These are phyloP conservation scores for Heterohyrax brucei DNA, from an alignment of 2,797 vertebrate species.

Conservation along the genomic window DNA sequence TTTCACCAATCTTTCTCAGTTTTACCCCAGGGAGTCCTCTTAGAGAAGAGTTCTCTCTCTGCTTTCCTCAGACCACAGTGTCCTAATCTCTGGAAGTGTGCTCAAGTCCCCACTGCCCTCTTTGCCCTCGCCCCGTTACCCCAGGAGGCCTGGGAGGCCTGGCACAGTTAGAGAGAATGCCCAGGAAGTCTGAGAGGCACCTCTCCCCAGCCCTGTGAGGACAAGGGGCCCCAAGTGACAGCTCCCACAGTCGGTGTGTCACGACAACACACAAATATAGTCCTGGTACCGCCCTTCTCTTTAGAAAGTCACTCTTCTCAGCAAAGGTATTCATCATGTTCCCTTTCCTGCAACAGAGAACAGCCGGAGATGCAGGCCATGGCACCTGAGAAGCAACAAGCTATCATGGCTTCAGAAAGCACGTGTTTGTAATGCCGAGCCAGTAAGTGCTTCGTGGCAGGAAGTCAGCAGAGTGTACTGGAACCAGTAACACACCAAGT, in stretches of 20 bases:
- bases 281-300: background rate
- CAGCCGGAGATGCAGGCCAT: background rate
- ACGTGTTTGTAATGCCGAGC: background rate
- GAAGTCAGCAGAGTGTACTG: background rate
- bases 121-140: background rate
- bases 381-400: background rate
- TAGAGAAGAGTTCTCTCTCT: background rate
- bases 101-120: background rate
- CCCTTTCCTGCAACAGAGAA: background rate
- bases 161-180: too few species aligned
- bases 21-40: background rate
- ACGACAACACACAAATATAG: background rate
- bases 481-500: background rate
- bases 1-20: constrained; percentile 1
- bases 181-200: background rate
- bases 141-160: background rate
- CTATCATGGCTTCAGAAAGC: background rate
- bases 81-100: background rate
- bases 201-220: background rate
- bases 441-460: background rate
- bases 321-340: background rate
- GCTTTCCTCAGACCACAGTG: background rate
- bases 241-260: background rate
- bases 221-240: background rate
- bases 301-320: background rate